Percentiles rank a stretch among this genome's conserved stretches.
Evolutionary conservation across 1,140 invertebrate species (phyloP).

Genomic region (Elymnias hypermnestra): DNA sequence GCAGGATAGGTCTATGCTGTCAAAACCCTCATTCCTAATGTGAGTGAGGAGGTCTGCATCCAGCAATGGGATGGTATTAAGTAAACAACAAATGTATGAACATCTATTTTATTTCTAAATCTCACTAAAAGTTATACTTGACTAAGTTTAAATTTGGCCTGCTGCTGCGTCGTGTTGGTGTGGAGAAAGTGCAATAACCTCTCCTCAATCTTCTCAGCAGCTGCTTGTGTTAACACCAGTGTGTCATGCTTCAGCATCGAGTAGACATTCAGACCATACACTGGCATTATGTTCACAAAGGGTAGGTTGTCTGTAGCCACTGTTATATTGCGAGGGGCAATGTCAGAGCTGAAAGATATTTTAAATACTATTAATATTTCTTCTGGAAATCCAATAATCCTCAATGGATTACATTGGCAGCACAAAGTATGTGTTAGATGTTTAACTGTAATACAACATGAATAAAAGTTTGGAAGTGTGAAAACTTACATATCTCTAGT

Average conservation of each 20-base stretch:
- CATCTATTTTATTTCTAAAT: slow-evolving; percentile 13
- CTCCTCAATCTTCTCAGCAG: slow-evolving; percentile 91
- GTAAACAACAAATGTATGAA: slow-evolving; percentile 12
- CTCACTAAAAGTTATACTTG: slow-evolving; percentile 26
- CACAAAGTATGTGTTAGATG: too few species aligned
- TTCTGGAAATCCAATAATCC: too few species aligned
- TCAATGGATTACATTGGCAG: too few species aligned
- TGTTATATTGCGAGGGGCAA: slow-evolving; percentile 91
- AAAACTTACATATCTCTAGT: too few species aligned
- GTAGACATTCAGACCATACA: slow-evolving; percentile 91
- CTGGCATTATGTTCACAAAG: slow-evolving; percentile 96
- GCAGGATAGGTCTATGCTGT: too few species aligned
- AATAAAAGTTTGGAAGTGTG: too few species aligned
- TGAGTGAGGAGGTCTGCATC: too few species aligned
- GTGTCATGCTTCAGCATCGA: slow-evolving; percentile 98
- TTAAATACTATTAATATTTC: slow-evolving; percentile 5
- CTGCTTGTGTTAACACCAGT: slow-evolving; percentile 90
- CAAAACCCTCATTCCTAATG: too few species aligned
- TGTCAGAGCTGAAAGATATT: slow-evolving; percentile 83
- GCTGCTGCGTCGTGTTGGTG: slow-evolving; percentile 73
- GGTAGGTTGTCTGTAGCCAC: slow-evolving; percentile 85
- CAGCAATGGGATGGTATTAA: too few species aligned
- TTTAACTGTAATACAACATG: too few species aligned
- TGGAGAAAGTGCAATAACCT: slow-evolving; percentile 88
- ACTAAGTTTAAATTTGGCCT: slow-evolving; percentile 72